Base-by-base conservation (phyloP, 2,113 vertebrate species). In the Eleginops maclovinus region DNA sequence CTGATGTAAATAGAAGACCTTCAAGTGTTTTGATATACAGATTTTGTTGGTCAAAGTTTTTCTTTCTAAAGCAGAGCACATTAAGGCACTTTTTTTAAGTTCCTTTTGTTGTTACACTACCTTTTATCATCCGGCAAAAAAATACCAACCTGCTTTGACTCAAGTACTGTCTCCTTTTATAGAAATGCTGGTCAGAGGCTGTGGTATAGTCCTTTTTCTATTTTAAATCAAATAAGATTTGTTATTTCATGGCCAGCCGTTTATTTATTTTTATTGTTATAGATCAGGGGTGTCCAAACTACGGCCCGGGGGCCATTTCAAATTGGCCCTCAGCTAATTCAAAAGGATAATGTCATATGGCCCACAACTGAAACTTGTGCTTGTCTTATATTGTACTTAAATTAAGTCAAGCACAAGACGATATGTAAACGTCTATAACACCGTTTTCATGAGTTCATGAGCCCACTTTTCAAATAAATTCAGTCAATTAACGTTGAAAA, bases 1-100 rank as follows among this genome's bases (percentile, higher is more conserved):
- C 31, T 36, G 31, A 36, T 36, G n/a, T n/a, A n/a, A 36, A 36
- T 1, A 36, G 5, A 8, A 36, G 64, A 75, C 63, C 74, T 77
- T 70, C 24, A 71, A 59, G 3, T 44, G 16, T 59, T 47, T n/a
- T 61, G 24, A 67, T 65, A 41, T 43, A n/a, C n/a, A 63, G 41
- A 63, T 81, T 56, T 46, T 51, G n/a, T 53, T 59, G 44, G 16
- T 40, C 4, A 2, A 11, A 41, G 31, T 10, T 7, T 19, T 8
- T 44, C 11, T 49, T 4, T 16, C 14, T 22, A 8, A 67, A 74
- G 26, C 17, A 3, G 11, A 47, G n/a, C 1, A 22, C 40, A 11
- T 55, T 21, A 28, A 60, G 17, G 17, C 6, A 36, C 31, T 36
- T 36, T 36, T 31, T 36, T 36, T 15, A 9, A n/a, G 6, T 50